Evolutionary conservation across 2,888 invertebrate genomes (phyloP).

Genomic region (Amblyjoppa fuscipennis): DNA sequence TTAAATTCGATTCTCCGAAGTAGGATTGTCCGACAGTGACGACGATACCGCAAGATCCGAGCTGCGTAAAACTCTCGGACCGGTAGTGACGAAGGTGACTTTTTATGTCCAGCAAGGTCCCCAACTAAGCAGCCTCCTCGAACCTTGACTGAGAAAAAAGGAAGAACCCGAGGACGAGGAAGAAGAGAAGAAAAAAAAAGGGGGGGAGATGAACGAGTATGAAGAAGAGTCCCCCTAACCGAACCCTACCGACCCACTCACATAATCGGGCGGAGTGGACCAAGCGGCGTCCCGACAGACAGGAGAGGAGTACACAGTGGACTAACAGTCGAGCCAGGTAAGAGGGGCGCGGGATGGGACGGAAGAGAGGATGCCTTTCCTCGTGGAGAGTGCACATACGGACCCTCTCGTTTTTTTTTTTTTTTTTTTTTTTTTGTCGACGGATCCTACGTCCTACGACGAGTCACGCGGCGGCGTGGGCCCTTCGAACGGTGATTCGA

Average conservation of each 20-base stretch:
- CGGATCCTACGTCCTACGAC: slow-evolving; percentile 58
- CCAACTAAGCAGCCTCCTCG: slow-evolving; percentile 4
- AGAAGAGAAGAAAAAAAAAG: slow-evolving; percentile 25
- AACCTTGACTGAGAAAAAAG: slow-evolving; percentile 54
- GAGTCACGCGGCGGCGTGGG: slow-evolving; percentile 63
- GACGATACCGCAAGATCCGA: background rate
- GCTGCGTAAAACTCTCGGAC: background rate
- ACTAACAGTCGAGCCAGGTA: slow-evolving; percentile 16
- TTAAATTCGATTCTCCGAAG: background rate
- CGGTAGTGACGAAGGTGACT: slow-evolving; percentile 6
- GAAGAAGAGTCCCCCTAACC: slow-evolving; percentile 56
- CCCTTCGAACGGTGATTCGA: slow-evolving; percentile 68
- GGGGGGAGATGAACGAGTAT: slow-evolving; percentile 11
- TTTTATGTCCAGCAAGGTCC: slow-evolving; percentile 1
- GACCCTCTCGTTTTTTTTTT: slow-evolving; percentile 59
- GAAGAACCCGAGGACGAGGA: slow-evolving; percentile 32
- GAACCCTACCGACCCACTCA: slow-evolving; percentile 67
- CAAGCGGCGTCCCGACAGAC: slow-evolving; percentile 48
- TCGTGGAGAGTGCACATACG: slow-evolving; percentile 19
- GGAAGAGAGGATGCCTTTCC: slow-evolving; percentile 44
- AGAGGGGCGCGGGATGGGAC: slow-evolving; percentile 15
- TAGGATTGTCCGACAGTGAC: background rate
- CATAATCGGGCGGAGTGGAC: slow-evolving; percentile 63
- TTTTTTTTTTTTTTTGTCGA: slow-evolving; percentile 57
- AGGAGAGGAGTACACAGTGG: slow-evolving; percentile 14